phyloP scores from a whole-genome alignment of 2,113 vertebrate genomes.

The Caloenas nicobarica region DNA sequence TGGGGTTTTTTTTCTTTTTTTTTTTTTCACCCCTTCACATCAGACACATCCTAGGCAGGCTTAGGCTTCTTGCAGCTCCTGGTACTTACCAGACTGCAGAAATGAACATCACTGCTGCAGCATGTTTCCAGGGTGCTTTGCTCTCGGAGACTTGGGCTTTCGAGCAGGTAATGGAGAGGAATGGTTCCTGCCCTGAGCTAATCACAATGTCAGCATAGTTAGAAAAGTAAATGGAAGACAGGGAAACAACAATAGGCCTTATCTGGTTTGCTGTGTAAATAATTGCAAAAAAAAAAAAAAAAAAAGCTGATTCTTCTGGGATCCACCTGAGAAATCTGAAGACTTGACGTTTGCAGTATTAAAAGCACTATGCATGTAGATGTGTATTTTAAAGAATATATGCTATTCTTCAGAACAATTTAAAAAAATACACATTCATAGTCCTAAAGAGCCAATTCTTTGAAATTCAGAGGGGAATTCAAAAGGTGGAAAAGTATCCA shows the following conservation, averaged over 20 bases:
- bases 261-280: not conserved
- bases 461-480: not conserved
- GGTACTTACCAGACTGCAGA: not conserved
- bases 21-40: not conserved
- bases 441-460: not conserved
- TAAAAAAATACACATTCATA: not conserved
- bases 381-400: not conserved
- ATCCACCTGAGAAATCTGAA: not conserved
- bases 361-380: not conserved
- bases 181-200: not conserved
- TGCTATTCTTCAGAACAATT: not conserved
- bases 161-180: not conserved
- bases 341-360: not conserved
- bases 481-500: not conserved
- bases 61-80: not conserved
- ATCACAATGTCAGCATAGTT: not conserved
- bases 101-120: not conserved
- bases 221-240: not conserved
- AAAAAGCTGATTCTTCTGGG: not conserved
- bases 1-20: not conserved
- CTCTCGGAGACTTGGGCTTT: not conserved
- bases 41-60: not conserved
- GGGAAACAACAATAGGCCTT: not conserved
- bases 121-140: not conserved
- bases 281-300: not conserved